phyloP scores from a whole-genome alignment of 2,888 invertebrate genomes.

The Rotaria macrura region DNA sequence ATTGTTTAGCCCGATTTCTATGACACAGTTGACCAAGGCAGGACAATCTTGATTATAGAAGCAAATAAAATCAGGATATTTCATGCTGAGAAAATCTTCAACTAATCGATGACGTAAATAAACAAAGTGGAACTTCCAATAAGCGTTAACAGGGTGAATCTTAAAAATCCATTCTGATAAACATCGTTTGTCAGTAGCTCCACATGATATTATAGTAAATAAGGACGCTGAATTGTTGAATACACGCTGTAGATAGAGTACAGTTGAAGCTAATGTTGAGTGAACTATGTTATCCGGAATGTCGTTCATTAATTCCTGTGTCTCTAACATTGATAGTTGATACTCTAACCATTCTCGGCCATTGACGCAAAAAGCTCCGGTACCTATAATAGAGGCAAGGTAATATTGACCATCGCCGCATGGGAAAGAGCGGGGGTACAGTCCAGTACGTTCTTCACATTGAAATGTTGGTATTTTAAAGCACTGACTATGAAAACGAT shows the following conservation, averaged over 20 bases:
- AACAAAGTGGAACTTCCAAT: background rate
- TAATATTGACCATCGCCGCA: background rate
- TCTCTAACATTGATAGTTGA: background rate
- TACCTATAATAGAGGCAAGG: background rate
- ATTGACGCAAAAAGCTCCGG: background rate
- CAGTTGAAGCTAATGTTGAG: background rate
- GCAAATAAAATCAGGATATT: background rate
- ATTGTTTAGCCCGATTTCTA: background rate
- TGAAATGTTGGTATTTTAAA: background rate
- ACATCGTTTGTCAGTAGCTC: background rate
- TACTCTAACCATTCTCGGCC: background rate
- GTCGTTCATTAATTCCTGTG: fast-evolving
- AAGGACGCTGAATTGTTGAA: background rate
- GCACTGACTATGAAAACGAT: background rate
- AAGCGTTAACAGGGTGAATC: too few species aligned
- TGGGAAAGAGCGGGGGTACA: background rate
- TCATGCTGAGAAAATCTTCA: background rate
- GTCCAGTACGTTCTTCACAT: background rate
- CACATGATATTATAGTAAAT: background rate
- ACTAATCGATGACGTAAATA: background rate
- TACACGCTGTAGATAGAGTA: background rate
- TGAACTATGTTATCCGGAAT: too few species aligned
- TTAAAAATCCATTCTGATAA: background rate
- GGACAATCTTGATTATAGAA: background rate
- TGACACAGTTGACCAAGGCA: background rate